A percentile compares a stretch with the other conserved stretches of the same genome.
Evolutionary conservation across 2,888 invertebrate species (phyloP).

Genomic region (Habrosyne pyritoides): DNA sequence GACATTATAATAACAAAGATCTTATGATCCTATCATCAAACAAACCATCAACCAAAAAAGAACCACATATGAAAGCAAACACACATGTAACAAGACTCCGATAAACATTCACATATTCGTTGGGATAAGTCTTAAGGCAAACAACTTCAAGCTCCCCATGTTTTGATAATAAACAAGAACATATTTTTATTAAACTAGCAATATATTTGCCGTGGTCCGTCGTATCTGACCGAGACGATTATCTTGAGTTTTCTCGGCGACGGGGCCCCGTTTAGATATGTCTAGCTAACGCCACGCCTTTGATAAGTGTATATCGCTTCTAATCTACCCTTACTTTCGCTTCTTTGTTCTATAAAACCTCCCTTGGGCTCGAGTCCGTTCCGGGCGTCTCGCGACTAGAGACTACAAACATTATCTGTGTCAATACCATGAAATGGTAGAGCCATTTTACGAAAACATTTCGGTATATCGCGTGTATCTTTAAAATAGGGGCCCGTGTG

Average conservation of each 20-base stretch:
- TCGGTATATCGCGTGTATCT: conserved; percentile 73
- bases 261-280: conserved; percentile 49
- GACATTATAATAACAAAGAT: too few relatives aligned
- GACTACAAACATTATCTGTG: conserved; percentile 73
- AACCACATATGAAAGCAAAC: conserved; percentile 1
- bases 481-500: conserved; percentile 68
- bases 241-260: conserved; percentile 41
- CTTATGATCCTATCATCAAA: background rate
- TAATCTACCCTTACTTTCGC: conserved; percentile 67
- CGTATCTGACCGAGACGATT: conserved; percentile 46
- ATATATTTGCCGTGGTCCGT: conserved; percentile 33
- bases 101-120: conserved; percentile 2
- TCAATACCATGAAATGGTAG: conserved; percentile 71
- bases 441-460: conserved; percentile 76
- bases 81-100: background rate
- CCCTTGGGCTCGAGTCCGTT: conserved; percentile 50
- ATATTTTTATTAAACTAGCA: conserved; percentile 21
- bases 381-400: conserved; percentile 39
- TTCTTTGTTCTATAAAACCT: conserved; percentile 70
- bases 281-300: conserved; percentile 46
- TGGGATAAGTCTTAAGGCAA: background rate
- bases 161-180: conserved; percentile 14
- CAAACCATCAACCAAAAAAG: background rate
- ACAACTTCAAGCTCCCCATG: background rate
- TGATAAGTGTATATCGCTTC: conserved; percentile 63